These are phyloP conservation scores for Coelinius sp. DNA, from an alignment of 2,888 invertebrate species.

Conservation along the genomic window DNA sequence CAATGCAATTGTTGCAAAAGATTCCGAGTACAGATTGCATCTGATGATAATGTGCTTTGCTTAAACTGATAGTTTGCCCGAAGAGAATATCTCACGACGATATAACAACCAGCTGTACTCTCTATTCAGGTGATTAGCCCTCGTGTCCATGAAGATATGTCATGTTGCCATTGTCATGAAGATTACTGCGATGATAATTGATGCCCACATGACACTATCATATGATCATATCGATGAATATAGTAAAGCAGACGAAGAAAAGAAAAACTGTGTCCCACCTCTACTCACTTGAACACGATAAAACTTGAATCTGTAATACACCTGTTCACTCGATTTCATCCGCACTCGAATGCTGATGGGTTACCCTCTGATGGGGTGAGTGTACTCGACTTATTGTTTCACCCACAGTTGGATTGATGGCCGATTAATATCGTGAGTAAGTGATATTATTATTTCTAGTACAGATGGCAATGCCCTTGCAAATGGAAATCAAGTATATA, in stretches of 20 bases:
- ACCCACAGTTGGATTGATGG: neutral
- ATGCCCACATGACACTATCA: conserved; percentile 1
- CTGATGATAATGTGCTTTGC: no score
- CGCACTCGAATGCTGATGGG: neutral
- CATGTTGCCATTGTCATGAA: conserved; percentile 21
- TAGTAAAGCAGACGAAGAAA: no score
- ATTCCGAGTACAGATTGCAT: no score
- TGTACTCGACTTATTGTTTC: conserved; percentile 19
- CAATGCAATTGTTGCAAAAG: no score
- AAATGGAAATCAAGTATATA: no score
- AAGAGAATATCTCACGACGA: neutral
- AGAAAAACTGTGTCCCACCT: no score
- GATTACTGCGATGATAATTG: conserved; percentile 21
- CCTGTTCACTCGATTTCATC: conserved; percentile 16
- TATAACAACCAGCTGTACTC: neutral
- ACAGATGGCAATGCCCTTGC: no score
- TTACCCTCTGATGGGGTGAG: neutral
- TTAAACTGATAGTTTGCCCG: neutral
- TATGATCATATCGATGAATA: no score
- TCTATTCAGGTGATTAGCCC: neutral
- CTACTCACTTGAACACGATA: no score
- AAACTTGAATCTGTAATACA: conserved; percentile 11
- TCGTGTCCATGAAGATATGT: neutral
- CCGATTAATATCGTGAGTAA: neutral
- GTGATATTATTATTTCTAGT: no score